Conservation (phyloP, 2,888 invertebrate species). For the Seira ritae region DNA sequence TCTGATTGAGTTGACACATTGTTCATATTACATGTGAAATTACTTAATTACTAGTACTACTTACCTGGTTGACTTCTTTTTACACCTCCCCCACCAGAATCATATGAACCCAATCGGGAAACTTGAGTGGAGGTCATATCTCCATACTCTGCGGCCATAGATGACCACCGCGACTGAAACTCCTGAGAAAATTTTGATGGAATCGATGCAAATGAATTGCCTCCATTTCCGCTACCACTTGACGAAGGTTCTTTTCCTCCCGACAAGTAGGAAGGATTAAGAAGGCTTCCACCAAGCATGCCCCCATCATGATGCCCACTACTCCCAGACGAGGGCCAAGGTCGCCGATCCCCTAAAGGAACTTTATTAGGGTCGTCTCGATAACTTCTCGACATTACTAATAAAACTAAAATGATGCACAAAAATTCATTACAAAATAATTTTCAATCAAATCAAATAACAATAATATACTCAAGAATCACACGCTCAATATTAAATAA, state of each 20-base stretch:
- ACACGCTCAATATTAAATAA: too few relatives aligned
- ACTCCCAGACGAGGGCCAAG: constrained; percentile 35
- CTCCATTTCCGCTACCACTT: constrained; percentile 37
- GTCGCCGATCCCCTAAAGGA: constrained; percentile 49
- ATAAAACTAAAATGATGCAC: too few relatives aligned
- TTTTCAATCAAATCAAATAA: too few relatives aligned
- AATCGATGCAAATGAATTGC: constrained; percentile 44
- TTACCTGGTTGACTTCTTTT: constrained; percentile 37
- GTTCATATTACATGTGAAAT: too few relatives aligned
- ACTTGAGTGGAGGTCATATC: constrained; percentile 32
- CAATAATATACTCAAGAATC: too few relatives aligned
- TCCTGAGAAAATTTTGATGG: constrained; percentile 59
- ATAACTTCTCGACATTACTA: constrained; percentile 43
- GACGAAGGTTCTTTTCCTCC: not conserved
- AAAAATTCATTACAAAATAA: too few relatives aligned
- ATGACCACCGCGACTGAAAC: constrained; percentile 57
- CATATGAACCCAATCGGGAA: constrained; percentile 22
- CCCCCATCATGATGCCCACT: not conserved
- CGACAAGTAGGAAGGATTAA: constrained; percentile 60
- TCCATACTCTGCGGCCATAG: constrained; percentile 54
- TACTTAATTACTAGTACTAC: not conserved
- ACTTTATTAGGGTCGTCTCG: constrained; percentile 63
- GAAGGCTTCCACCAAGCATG: constrained; percentile 27
- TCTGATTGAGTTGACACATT: too few relatives aligned
- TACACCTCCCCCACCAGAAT: constrained; percentile 21